phyloP scores from a whole-genome alignment of 2,113 vertebrate species.

The Dicentrarchus labrax region DNA sequence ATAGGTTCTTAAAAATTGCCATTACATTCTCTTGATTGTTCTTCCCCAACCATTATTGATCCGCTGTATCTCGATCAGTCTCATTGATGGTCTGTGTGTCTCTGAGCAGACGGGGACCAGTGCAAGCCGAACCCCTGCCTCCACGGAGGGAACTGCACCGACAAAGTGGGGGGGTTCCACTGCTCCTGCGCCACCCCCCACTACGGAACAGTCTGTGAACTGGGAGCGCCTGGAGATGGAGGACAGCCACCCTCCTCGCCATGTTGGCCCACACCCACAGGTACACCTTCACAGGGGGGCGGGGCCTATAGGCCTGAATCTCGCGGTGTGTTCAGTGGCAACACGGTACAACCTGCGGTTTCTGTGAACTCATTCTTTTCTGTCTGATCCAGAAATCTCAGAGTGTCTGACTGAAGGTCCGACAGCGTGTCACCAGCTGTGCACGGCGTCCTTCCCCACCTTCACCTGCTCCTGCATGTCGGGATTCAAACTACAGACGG shows the following conservation, averaged over 20 bases:
- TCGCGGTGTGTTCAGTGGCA: neutral
- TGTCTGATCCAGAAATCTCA: conserved; percentile 76
- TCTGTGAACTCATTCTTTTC: neutral
- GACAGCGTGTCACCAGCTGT: conserved; percentile 90
- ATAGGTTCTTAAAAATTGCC: no score
- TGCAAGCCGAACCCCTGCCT: conserved; percentile 89
- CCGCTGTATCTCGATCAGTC: neutral
- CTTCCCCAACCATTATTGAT: no score
- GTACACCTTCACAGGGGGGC: neutral
- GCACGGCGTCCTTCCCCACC: conserved; percentile 70
- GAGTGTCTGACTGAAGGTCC: conserved; percentile 85
- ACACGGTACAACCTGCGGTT: no score
- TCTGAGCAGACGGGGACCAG: conserved; percentile 75
- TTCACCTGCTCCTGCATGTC: conserved; percentile 88
- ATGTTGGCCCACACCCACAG: conserved; percentile 27
- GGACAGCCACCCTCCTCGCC: accelerated
- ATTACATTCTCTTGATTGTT: no score
- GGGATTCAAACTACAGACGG: conserved; percentile 86
- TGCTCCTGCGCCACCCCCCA: conserved; percentile 85
- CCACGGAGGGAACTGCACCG: conserved; percentile 84
- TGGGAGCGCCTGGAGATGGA: conserved; percentile 50
- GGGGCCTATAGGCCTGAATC: neutral
- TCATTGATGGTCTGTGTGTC: neutral
- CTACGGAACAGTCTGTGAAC: conserved; percentile 87
- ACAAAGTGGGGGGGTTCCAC: conserved; percentile 84